Evolutionary conservation across 2,113 vertebrate genomes (phyloP), one percentile per base, ranked within the genome.

Genomic region (Pagrus major): DNA sequence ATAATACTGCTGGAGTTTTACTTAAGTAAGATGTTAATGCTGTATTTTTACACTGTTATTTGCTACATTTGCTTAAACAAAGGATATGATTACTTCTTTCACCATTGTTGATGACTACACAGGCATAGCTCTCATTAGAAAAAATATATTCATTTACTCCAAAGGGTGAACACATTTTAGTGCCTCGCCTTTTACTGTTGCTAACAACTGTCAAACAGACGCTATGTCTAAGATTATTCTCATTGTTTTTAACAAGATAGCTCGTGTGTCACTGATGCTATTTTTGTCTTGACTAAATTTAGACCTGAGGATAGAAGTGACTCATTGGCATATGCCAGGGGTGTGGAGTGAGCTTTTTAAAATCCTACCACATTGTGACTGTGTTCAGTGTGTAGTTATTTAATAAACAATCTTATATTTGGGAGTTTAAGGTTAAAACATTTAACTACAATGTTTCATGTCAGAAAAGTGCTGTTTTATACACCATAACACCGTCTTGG

Each of bases 221-320:
- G 46, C 7, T 44, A 18, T 51, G 6, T 59, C 46, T 59, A 21
- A 37, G 23, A 9, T 70, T 52, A 25, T 37, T 58, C 9, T 58
- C 31, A 66, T 76, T 71, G 54, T 79, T 83, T 65, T 7, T 27
- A 25, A 80, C 49, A 49, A 59, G 33, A 79, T 42, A 52, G 5
- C n/a, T 23, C 78, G 21, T 61, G 33, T 75, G 59, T 81, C 71
- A 73, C 25, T 65, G 15, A 56, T 46, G 54, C 44, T 88, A 72
- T 83, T 84, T 82, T n/a, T 72, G 51, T 66, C 59, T 37, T 1
- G 33, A 41, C 63, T 86, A 76, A 80, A 81, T 86, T 77, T 88
- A 89, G 55, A 88, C 41, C 23, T 4, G 5, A 76, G 65, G 21
- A 63, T 27, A 70, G 37, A 75, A 79, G 61, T 69, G 21, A 71